Percentiles rank a stretch among this genome's conserved stretches.
These are phyloP conservation scores for Bombyx mandarina DNA, from an alignment of 1,140 invertebrate genomes.

Conservation along the genomic window DNA sequence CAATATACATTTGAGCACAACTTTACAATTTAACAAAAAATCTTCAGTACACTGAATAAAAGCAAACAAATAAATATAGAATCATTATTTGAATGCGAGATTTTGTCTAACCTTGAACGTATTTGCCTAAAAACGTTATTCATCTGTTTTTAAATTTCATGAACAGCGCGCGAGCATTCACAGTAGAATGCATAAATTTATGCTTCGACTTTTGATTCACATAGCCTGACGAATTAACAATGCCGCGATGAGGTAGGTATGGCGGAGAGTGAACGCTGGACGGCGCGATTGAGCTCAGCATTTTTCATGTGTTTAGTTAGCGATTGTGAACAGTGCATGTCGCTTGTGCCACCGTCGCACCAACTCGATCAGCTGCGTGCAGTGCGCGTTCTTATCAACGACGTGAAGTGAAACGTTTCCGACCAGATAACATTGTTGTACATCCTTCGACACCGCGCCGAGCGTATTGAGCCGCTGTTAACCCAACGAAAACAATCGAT, in stretches of 20 bases:
- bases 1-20: too few species aligned
- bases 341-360: slow-evolving; percentile 27
- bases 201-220: slow-evolving; percentile 1
- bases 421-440: not conserved
- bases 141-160: too few species aligned
- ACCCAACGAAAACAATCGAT: too few species aligned
- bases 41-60: too few species aligned
- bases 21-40: too few species aligned
- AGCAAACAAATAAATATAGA: too few species aligned
- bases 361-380: slow-evolving; percentile 17
- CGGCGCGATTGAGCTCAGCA: slow-evolving; percentile 29
- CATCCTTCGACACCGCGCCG: not conserved
- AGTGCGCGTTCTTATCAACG: slow-evolving; percentile 13
- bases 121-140: too few species aligned
- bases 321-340: slow-evolving; percentile 42
- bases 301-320: slow-evolving; percentile 64
- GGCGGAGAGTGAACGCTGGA: too few species aligned
- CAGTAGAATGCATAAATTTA: too few species aligned
- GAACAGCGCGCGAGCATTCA: too few species aligned
- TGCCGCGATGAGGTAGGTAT: slow-evolving; percentile 16
- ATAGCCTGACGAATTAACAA: slow-evolving; percentile 30
- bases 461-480: not conserved
- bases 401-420: not conserved
- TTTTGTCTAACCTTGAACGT: too few species aligned
- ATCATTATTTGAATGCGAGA: too few species aligned